Evolutionary conservation across 2,888 invertebrate genomes (phyloP), one percentile per base, ranked within the genome.

Genomic region (Stenoptilia bipunctidactyla): DNA sequence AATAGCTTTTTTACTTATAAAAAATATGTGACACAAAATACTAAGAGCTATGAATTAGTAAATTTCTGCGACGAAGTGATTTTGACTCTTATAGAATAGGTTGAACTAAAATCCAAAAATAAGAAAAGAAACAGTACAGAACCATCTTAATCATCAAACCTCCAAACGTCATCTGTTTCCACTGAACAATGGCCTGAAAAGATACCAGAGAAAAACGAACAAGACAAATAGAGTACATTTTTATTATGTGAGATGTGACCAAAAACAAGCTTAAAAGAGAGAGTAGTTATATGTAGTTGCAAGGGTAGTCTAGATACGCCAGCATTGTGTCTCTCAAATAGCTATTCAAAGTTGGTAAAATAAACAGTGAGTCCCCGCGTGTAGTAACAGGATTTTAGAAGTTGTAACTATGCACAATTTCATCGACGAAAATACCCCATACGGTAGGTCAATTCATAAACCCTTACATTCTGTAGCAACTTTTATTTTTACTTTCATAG

Each of bases 1-100:
- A 43, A 43, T 13, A 35, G 35, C 14, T 39, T 35, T 39, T 39
- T 15, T 39, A 27, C 35, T 15, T 30, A 30, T 30, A 30, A 30
- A 30, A 30, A 30, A 10, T 30, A 30, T 30, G n/a, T 30, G 12
- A 30, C 4, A 10, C 30, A 8, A 30, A 30, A 30, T 30, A n/a
- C 30, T 30, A 30, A 30, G 30, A 30, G 30, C 30, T 30, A 30
- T 30, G 30, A n/a, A 30, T 30, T 30, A 30, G 30, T 30, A 30
- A n/a, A 30, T 30, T 30, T 30, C n/a, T n/a, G 30, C n/a, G 30
- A 30, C 2, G 12, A 30, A 30, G 4, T 30, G 30, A 30, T 30
- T 30, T 30, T 30, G 6, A 30, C 4, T 8, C 30, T 30, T 30
- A 8, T 30, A 12, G 10, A 9, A 30, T 30, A 30, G 30, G 10